A percentile compares a stretch with the other conserved stretches of the same genome.
phyloP scores from a whole-genome alignment of 92 coral and sea anemone species.

The Anthopleura xanthogrammica region DNA sequence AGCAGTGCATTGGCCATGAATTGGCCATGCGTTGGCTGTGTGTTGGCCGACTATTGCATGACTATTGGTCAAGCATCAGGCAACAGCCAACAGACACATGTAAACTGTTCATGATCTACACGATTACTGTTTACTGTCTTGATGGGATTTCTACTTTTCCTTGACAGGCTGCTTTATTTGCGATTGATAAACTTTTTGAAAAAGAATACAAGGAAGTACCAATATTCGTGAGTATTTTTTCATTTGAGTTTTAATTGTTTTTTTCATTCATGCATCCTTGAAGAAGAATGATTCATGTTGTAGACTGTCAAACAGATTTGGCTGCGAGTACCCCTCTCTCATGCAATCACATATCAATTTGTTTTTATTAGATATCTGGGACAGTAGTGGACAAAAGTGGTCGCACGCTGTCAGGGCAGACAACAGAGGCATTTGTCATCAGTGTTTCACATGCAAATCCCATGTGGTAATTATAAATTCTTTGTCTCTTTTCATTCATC shows the following conservation, averaged over 20 bases:
- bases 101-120: too few species aligned
- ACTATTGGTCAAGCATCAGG: too few species aligned
- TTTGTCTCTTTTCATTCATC: neutral
- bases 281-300: neutral
- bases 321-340: neutral
- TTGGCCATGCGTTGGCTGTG: too few species aligned
- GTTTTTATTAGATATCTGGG: conserved; percentile 77
- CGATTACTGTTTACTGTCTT: too few species aligned
- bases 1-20: too few species aligned
- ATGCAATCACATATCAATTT: neutral
- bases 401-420: conserved; percentile 95
- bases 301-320: neutral
- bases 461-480: conserved; percentile 64
- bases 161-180: conserved; percentile 92
- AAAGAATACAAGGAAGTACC: conserved; percentile 79
- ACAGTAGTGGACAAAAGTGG: conserved; percentile 99
- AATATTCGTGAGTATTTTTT: conserved; percentile 57
- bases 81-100: too few species aligned
- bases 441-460: conserved; percentile 93
- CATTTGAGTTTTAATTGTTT: neutral
- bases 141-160: neutral
- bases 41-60: too few species aligned
- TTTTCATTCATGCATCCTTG: neutral
- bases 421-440: conserved; percentile 89
- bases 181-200: conserved; percentile 82